Evolutionary conservation across 2,113 vertebrate genomes (phyloP), one percentile per base, ranked within the genome.

Genomic region (Syngnathus typhle): DNA sequence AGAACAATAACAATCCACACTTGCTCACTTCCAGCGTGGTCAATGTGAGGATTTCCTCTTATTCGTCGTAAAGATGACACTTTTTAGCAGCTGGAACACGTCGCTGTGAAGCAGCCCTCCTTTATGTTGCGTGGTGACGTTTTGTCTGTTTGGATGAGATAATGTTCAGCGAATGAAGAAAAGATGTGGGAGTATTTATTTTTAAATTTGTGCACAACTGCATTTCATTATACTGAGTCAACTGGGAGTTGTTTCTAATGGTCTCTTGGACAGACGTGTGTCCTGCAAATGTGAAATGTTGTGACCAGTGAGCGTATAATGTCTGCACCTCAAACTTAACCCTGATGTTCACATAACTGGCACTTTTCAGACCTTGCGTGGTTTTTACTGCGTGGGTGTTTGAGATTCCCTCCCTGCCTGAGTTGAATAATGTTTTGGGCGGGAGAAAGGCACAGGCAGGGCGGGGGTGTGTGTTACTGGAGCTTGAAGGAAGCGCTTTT

Each of bases 401-500:
- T n/a, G 7, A 8, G 7, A 12, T 38, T 60, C 37, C n/a, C 8
- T 60, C 59, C 36, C 37, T 4, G 58, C 37, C 58, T 38, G 2
- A 60, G 59, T 38, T 10, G 1, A 21, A 41, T n/a, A 9, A 38
- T 21, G 59, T 19, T 38, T 61, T 19, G 58, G 32, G 58, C 58
- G 11, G 7, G 4, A 60, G 58, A 38, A 60, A 10, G 38, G 59
- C 66, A 61, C 61, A 16, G 1, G 23, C 61, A 66, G 41, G 13
- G 27, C 27, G 2, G 27, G 27, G 27, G 66, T 46, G 64, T 54
- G 77, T 73, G 69, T 68, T 65, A 68, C 69, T 11, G 49, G 21
- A 41, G 68, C 60, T 11, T 37, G 80, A 79, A 75, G 39, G 65
- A 64, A 72, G 49, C 1, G 9, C 69, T 62, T 70, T 70, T 38